Base-by-base conservation (phyloP, 2,888 invertebrate species). In the Troides aeacus region DNA sequence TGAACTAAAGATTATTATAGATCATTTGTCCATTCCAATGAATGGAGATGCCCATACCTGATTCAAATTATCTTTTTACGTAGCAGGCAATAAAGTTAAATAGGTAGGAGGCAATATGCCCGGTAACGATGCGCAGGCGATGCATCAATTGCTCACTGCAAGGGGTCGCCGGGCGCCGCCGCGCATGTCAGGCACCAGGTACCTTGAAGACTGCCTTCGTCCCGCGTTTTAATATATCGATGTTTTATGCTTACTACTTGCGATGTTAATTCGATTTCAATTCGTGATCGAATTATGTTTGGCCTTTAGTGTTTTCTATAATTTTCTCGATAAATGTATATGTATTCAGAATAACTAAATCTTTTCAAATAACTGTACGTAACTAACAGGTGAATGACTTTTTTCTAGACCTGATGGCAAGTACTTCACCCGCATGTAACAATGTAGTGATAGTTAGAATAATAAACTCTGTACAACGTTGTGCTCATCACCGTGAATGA, bases 91-190 rank as follows among this genome's bases (percentile, higher is more conserved):
- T 75, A 75, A 75, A 74, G 75, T 72, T 70, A 68, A 76, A 75
- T 76, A 76, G 74, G 73, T 73, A 73, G 74, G 73, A 71, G 64
- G 60, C 66, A 73, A 73, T 72, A 70, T 73, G 76, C 74, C 75
- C 74, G 69, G 68, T 72, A 71, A 71, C 69, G 75, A 71, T 83
- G 84, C 82, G 80, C 87, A 84, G 83, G 83, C 87, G 85, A 91
- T 91, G 89, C 89, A 91, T 91, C 91, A 91, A 88, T 84, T 84
- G 86, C 79, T 79, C 90, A 80, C 90, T 77, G 86, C 88, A 80
- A 87, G 91, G 90, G 90, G 88, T 83, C 89, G 84, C 64, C 69
- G 64, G 61, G 69, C 66, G 63, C 63, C 64, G 70, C 70, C 64
- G 61, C 61, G 56, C 61, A 61, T 57, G 64, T 64, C 68, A 66